Evolutionary conservation across 2,888 invertebrate species (phyloP), one percentile per base, ranked within the genome.

Genomic region (Dimorphilus gyrociliatus): DNA sequence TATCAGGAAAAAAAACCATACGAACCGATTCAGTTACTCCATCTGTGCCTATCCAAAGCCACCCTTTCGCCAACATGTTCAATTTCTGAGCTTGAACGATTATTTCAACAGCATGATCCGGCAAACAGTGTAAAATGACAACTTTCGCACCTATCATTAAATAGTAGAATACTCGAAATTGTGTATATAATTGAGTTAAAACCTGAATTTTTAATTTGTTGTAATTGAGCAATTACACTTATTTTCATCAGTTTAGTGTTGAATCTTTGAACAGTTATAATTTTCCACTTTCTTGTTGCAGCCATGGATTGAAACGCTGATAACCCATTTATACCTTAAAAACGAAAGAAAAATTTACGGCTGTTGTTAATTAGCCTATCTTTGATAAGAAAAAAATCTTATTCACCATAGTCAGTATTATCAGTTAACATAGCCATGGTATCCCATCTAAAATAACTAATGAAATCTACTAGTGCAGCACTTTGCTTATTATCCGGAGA

Each of bases 341-440:
- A 10, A 14, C 16, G 12, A 5, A 23, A 14, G 15, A 15, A 14
- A 5, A 14, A 14, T 4, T 15, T 4, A 4, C 24, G 15, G 5
- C 4, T 24, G 4, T 6, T 24, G 4, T 24, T 4, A 14, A 10
- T 10, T n/a, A 8, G 21, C 8, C 21, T 10, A 10, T n/a, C n/a
- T 21, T 21, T n/a, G n/a, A 21, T 21, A n/a, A n/a, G 21, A 21
- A 21, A 10, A 21, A n/a, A 21, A 21, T n/a, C 21, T 21, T n/a
- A 18, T 26, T 26, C 28, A 36, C 36, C 36, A 23, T 37, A 34
- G 23, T 35, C 37, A 8, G 34, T 34, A 26, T 27, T 21, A 16
- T 34, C 37, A 2, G 28, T 29, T 10, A 37, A 25, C n/a, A 37
- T 35, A 18, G 34, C 34, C 17, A 37, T n/a, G 7, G 28, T 29